Base-by-base conservation (phyloP, 2,888 invertebrate genomes). In the Luperina nickerlii region DNA sequence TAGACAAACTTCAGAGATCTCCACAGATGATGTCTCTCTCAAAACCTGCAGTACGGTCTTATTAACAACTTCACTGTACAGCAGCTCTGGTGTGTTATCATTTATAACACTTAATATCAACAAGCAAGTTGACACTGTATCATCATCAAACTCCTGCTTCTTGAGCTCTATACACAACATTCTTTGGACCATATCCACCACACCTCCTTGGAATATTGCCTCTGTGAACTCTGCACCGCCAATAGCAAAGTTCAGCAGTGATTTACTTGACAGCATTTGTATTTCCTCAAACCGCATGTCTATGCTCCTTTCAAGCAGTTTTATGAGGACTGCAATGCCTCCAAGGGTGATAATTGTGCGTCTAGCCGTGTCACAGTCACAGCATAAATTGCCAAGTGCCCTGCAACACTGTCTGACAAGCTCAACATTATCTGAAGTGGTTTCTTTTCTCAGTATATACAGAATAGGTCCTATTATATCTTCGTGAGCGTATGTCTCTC, bases 351-450 rank as follows among this genome's bases (percentile, higher is more conserved):
- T 90, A 62, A 98, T 96, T 75, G 97, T 93, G 81, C 97, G 97
- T 84, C 98, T 96, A 32, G 97, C 97, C 90, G 97, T 96, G 96
- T 98, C 98, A 96, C 99, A 98, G 92, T 99, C 98, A 93, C 98
- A 99, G 93, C 98, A 99, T 91, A 99, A 98, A 94, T 99, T 99
- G 62, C 99, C 99, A 42, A 99, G 96, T 6, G 98, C 98, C 90
- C 99, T 97, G 88, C 98, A 98, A 65, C 98, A 97, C 92, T 99
- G 98, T 87, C 98, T 98, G 15, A 98, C 95, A 74, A 98, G 93
- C 85, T 98, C 97, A 82, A 97, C 91, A 81, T 95, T 95, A 20
- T 97, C 95, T 32, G 90, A 65, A 62, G 91, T 92, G 8, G 92
- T 83, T 63, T 95, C 95, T 87, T 90, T 94, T 18, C 93, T 92